A percentile compares a stretch with the other conserved stretches of the same genome.
Conservation (phyloP, 2,888 invertebrate species). For the Clitarchus hookeri region DNA sequence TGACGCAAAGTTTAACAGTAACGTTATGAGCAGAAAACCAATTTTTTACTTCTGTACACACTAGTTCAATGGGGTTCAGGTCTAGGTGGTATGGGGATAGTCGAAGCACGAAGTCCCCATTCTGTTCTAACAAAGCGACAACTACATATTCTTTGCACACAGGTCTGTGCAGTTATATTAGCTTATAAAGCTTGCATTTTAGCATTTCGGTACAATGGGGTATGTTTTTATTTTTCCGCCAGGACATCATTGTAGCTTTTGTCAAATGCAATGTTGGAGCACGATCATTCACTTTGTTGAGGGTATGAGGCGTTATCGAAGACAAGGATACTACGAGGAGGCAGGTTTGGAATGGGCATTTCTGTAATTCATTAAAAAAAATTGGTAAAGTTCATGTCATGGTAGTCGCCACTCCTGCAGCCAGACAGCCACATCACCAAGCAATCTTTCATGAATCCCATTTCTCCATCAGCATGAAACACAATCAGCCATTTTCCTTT, state of each 20-base stretch:
- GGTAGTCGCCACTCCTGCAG: too few species aligned
- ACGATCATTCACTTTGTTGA: too few species aligned
- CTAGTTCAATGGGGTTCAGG: conserved; percentile 33
- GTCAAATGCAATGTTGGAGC: too few species aligned
- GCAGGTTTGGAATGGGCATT: too few species aligned
- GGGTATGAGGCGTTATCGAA: too few species aligned
- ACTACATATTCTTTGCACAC: not conserved
- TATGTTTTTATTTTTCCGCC: not conserved
- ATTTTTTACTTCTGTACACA: conserved; percentile 35
- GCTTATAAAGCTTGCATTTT: not conserved
- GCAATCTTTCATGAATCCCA: too few species aligned
- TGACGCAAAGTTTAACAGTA: conserved; percentile 28
- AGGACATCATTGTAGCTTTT: not conserved
- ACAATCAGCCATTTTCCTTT: too few species aligned
- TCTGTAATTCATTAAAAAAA: too few species aligned
- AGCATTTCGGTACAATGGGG: not conserved
- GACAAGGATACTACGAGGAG: too few species aligned
- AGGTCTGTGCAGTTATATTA: not conserved
- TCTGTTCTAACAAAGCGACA: not conserved
- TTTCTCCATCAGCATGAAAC: too few species aligned
- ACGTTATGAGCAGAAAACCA: conserved; percentile 32
- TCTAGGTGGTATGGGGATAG: conserved; percentile 26
- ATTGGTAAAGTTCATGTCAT: too few species aligned
- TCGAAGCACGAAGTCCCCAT: not conserved
- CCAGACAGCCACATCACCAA: too few species aligned